phyloP scores from a whole-genome alignment of 1,140 invertebrate genomes.

The Bombyx mori region DNA sequence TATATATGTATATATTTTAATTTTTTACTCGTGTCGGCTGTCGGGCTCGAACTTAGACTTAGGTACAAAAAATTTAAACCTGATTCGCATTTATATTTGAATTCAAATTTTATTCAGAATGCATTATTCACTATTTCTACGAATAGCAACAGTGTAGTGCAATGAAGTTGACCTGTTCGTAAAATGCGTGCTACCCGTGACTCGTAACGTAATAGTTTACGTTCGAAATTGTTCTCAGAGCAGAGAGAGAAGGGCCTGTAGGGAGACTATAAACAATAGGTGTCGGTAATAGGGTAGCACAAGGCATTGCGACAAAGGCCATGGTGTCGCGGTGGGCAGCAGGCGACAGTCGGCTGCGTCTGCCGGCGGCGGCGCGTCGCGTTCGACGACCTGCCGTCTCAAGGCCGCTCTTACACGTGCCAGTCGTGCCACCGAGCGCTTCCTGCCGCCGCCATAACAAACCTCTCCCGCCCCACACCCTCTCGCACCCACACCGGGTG shows the following conservation, averaged over 20 bases:
- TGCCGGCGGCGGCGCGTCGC: slow-evolving; percentile 40
- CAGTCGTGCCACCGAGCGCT: slow-evolving; percentile 59
- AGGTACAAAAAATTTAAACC: slow-evolving; percentile 2
- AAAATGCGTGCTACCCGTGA: slow-evolving; percentile 3
- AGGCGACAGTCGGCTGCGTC: slow-evolving; percentile 30
- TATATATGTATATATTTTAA: background rate
- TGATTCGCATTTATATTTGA: background rate
- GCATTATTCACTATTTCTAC: slow-evolving; percentile 23
- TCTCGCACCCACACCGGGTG: slow-evolving; percentile 9
- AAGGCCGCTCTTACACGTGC: slow-evolving; percentile 67
- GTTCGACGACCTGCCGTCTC: slow-evolving; percentile 64
- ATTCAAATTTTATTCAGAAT: slow-evolving; percentile 24
- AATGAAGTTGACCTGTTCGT: slow-evolving; percentile 13
- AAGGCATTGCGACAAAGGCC: slow-evolving; percentile 30
- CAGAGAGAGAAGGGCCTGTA: background rate
- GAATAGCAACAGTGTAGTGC: slow-evolving; percentile 16
- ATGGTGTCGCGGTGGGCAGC: slow-evolving; percentile 32
- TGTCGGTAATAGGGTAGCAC: slow-evolving; percentile 2
- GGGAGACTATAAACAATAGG: background rate
- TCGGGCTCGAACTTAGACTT: background rate
- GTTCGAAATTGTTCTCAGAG: background rate
- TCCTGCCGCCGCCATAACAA: slow-evolving; percentile 66
- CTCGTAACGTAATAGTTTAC: background rate
- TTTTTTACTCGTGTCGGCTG: background rate
- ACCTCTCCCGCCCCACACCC: slow-evolving; percentile 42